A percentile compares a stretch with the other conserved stretches of the same genome.
phyloP scores from a whole-genome alignment of 1,140 invertebrate species.

The Leptinotarsa texana region DNA sequence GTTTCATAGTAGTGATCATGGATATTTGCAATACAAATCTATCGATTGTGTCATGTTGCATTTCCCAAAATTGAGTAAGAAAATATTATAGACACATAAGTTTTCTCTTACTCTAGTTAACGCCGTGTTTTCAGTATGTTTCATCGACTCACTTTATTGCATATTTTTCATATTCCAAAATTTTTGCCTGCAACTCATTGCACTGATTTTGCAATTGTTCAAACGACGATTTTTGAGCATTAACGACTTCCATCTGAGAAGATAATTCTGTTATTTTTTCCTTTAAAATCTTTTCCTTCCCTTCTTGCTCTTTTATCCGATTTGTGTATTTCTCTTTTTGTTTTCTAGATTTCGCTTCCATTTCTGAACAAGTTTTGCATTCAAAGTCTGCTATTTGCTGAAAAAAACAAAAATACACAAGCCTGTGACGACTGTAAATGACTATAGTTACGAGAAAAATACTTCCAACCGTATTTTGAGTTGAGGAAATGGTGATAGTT shows the following conservation, averaged over 20 bases:
- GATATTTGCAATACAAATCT: no score
- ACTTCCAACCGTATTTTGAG: no score
- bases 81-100: no score
- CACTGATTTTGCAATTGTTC: slow-evolving; percentile 22
- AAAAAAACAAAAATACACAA: slow-evolving; percentile 16
- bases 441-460: no score
- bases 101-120: no score
- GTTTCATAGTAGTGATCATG: no score
- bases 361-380: slow-evolving; percentile 33
- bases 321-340: slow-evolving; percentile 30
- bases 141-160: background rate
- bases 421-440: no score
- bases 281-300: slow-evolving; percentile 26
- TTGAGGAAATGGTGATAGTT: no score
- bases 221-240: slow-evolving; percentile 6
- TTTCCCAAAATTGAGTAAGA: no score
- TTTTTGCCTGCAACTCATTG: slow-evolving; percentile 27
- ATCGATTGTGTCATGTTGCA: no score
- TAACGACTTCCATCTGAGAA: slow-evolving; percentile 15
- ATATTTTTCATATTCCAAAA: slow-evolving; percentile 27
- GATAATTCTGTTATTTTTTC: slow-evolving; percentile 28
- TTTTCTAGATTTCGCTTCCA: slow-evolving; percentile 31
- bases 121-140: no score
- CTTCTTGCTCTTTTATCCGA: slow-evolving; percentile 23
- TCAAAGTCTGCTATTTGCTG: slow-evolving; percentile 33